A percentile compares a stretch with the other conserved stretches of the same genome.
These are phyloP conservation scores for Ameiurus melas DNA, from an alignment of 2,113 vertebrate genomes.

Conservation along the genomic window DNA sequence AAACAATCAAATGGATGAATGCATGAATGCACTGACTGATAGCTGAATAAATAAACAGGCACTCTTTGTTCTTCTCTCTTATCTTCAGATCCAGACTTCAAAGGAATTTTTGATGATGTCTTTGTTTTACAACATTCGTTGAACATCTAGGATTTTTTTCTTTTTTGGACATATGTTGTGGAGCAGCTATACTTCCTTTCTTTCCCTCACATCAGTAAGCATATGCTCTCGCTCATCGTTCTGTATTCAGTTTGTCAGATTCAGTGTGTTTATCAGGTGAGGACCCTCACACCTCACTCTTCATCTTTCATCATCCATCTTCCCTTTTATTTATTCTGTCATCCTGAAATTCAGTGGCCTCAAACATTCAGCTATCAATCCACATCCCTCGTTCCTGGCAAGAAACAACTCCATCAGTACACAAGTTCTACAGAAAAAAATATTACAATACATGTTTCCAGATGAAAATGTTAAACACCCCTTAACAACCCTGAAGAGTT, in stretches of 20 bases:
- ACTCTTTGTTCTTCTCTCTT: background rate
- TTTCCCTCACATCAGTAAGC: background rate
- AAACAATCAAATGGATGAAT: background rate
- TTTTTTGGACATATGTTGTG: background rate
- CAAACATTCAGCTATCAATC: background rate
- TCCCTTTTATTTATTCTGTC: conserved; percentile 1
- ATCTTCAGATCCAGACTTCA: background rate
- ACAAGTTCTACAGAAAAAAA: background rate
- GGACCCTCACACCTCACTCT: background rate
- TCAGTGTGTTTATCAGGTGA: background rate
- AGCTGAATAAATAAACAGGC: background rate
- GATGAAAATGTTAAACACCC: background rate
- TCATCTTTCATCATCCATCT: conserved; percentile 1
- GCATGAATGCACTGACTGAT: background rate
- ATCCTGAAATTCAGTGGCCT: background rate
- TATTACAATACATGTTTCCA: background rate
- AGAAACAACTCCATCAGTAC: conserved; percentile 1
- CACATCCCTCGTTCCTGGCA: background rate
- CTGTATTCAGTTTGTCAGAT: background rate
- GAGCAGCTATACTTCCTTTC: background rate
- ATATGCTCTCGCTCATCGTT: background rate
- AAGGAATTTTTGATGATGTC: background rate
- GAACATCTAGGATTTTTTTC: background rate
- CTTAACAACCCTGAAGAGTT: background rate
- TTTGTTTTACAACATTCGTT: background rate